A percentile compares a stretch with the other conserved stretches of the same genome.
Evolutionary conservation across 2,113 vertebrate species (phyloP).

Genomic region (Oenanthe oenanthe): DNA sequence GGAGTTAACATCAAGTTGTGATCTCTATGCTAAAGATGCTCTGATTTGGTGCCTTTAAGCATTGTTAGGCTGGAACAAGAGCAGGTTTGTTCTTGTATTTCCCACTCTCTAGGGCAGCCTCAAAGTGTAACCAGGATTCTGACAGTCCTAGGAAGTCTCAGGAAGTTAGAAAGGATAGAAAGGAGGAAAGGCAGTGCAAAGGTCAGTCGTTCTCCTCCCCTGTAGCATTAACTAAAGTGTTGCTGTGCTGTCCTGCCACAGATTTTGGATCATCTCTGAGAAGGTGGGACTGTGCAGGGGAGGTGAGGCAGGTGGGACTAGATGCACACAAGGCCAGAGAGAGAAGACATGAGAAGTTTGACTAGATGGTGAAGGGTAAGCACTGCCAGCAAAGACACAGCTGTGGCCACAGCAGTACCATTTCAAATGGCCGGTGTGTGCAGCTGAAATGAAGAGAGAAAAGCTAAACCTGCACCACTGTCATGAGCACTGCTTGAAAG

Average conservation of each 20-base stretch:
- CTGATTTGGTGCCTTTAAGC: not conserved
- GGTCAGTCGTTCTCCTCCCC: not conserved
- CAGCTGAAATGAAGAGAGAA: not conserved
- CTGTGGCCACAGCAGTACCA: not conserved
- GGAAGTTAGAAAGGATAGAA: not conserved
- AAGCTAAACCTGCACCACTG: not conserved
- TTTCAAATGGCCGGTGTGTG: fast-evolving
- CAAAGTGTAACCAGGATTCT: not conserved
- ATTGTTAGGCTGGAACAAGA: not conserved
- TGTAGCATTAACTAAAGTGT: not conserved
- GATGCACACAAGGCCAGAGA: not conserved
- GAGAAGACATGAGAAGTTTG: not conserved
- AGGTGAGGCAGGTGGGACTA: not conserved
- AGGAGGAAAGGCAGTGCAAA: not conserved
- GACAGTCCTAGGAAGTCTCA: not conserved
- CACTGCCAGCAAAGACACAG: not conserved
- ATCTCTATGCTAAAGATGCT: not conserved
- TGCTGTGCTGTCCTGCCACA: not conserved
- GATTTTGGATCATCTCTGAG: not conserved
- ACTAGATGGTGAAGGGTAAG: not conserved
- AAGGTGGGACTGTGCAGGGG: not conserved
- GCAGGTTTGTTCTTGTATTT: not conserved
- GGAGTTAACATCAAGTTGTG: not conserved
- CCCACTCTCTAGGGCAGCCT: not conserved
- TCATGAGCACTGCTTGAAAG: not conserved